Evolutionary conservation across 30 jellyfish, hydroid and myxozoan genomes (phyloP), one percentile per base, ranked within the genome.

Genomic region (Turritopsis rubra): DNA sequence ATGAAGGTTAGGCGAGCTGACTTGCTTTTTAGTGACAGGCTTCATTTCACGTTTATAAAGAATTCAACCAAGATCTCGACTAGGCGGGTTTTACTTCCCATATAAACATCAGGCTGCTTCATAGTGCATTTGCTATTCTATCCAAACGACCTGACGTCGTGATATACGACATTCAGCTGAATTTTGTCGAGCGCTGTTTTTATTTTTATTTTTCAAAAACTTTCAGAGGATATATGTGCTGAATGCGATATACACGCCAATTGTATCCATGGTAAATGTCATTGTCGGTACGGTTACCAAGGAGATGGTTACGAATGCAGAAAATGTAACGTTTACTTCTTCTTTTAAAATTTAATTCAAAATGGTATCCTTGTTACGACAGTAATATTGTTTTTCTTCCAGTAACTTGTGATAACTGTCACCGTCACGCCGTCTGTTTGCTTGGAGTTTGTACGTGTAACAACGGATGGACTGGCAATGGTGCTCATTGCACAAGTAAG

Each of bases 241-340:
- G 96, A 91, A 70, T 91, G 97, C 65, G 97, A 91, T 52, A 90
- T 91, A 65, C 97, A 91, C 66, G 97, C 97, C 1, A 74, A 79
- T 80, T 91, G 97, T 75, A 75, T 87, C 41, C 90, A 85, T 28
- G 97, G 97, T 20, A 84, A 87, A 52, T 91, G 97, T 31, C 90
- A 94, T 19, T 91, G 97, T 66, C 83, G 95, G 0, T 74, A 87
- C 13, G 97, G 97, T 20, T 91, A 82, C 83, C 79, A 81, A 8
- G 97, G 97, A 28, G 97, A 91, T 83, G 97, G 97, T 20, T 91
- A 91, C 75, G 97, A 91, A 53, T 91, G 97, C 74, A 73, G 81
- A 41, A 88, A 80, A 86, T 94, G 97, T 84, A 52, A 68, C n/a
- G 60, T 3, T 3, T 41, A 41, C 60, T 41, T 41, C 13, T 41